Conservation (phyloP, 2,888 invertebrate genomes). For the Meiosimyza platycephala region DNA sequence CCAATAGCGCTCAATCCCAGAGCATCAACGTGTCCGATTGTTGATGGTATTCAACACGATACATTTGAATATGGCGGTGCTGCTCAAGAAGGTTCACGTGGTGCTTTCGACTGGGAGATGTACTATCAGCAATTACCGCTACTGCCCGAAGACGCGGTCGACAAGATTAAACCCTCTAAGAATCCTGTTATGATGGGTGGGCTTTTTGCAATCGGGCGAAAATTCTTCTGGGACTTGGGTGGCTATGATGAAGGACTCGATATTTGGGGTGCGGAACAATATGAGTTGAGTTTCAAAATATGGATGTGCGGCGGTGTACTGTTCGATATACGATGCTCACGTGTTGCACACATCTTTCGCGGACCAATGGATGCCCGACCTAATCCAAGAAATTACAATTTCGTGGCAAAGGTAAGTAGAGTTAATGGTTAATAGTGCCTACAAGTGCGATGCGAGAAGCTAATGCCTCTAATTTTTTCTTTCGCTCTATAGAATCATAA, state of each 20-base stretch:
- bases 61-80: conserved; percentile 88
- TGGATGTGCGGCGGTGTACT: conserved; percentile 97
- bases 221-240: conserved; percentile 96
- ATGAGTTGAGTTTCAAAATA: conserved; percentile 95
- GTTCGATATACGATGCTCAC: conserved; percentile 92
- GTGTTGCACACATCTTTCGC: conserved; percentile 91
- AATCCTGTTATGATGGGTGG: conserved; percentile 98
- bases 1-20: conserved; percentile 89
- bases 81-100: conserved; percentile 90
- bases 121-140: conserved; percentile 85
- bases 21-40: conserved; percentile 94
- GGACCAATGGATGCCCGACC: conserved; percentile 90
- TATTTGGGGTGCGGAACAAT: conserved; percentile 99
- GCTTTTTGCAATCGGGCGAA: conserved; percentile 89
- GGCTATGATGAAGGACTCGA: conserved; percentile 93
- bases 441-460: neutral
- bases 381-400: conserved; percentile 91
- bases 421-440: neutral
- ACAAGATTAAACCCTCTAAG: conserved; percentile 66
- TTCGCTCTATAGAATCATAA: conserved; percentile 79
- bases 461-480: neutral
- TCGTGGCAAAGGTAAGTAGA: conserved; percentile 70
- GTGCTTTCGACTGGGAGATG: conserved; percentile 98
- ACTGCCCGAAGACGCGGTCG: conserved; percentile 59
- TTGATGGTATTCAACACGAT: conserved; percentile 90